Conservation (phyloP, 1,140 invertebrate species). For the Calycopis cecrops region DNA sequence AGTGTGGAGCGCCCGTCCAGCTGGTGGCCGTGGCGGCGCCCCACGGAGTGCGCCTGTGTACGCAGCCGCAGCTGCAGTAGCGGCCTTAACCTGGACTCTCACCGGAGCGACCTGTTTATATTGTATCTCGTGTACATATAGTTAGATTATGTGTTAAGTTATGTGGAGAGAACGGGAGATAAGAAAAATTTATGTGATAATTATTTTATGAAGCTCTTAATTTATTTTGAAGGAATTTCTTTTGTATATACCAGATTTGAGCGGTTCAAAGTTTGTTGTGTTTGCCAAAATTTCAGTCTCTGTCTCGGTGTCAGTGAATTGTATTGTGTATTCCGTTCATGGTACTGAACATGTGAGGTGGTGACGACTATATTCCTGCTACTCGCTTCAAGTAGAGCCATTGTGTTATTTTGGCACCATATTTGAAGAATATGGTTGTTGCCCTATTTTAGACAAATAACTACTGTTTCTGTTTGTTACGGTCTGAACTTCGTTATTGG, state of each 20-base stretch:
- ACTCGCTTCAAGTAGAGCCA: constrained; percentile 61
- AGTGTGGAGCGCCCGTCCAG: constrained; percentile 50
- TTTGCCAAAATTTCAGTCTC: constrained; percentile 57
- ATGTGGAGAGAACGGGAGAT: constrained; percentile 59
- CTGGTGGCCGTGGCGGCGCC: constrained; percentile 59
- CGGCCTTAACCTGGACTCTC: constrained; percentile 22
- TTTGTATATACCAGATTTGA: constrained; percentile 62
- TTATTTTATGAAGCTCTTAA: constrained; percentile 73
- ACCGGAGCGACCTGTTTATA: constrained; percentile 38
- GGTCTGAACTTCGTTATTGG: constrained; percentile 33
- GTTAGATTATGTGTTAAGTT: constrained; percentile 65
- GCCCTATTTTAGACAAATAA: constrained; percentile 27
- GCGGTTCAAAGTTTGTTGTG: constrained; percentile 38
- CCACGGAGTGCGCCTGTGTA: constrained; percentile 35
- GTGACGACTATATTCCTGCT: constrained; percentile 53
- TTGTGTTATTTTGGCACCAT: constrained; percentile 58
- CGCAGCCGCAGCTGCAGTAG: constrained; percentile 30
- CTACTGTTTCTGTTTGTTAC: constrained; percentile 23
- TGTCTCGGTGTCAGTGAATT: constrained; percentile 55
- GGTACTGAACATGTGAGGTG: constrained; percentile 51
- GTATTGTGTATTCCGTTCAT: constrained; percentile 44
- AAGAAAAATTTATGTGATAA: constrained; percentile 74
- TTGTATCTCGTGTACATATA: constrained; percentile 57
- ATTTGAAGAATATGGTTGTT: constrained; percentile 38
- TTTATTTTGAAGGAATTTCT: constrained; percentile 70